Conservation (phyloP, 2,797 vertebrate species). For the Pangasius larnaudii region DNA sequence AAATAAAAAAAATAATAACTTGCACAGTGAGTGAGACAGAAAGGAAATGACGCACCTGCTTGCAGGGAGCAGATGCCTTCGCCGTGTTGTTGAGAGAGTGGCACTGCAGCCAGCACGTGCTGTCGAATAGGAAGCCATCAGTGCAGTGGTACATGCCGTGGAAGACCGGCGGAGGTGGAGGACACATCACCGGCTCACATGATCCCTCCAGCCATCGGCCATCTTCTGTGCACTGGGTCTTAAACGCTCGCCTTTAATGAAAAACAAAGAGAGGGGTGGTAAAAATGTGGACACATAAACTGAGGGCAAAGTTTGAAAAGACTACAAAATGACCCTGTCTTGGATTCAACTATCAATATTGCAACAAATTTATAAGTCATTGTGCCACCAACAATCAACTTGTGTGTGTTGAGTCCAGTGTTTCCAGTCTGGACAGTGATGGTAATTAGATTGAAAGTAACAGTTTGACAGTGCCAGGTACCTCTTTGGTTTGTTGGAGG, state of each 20-base stretch:
- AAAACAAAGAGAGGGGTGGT: slow-evolving; percentile 5
- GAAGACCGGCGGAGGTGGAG: slow-evolving; percentile 88
- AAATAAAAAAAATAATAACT: neutral
- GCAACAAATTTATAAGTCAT: neutral
- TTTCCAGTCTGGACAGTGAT: neutral
- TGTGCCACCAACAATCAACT: neutral
- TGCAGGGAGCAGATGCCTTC: slow-evolving; percentile 77
- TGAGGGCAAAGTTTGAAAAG: neutral
- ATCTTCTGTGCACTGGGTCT: slow-evolving; percentile 92
- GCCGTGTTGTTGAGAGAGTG: slow-evolving; percentile 77
- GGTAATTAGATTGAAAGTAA: neutral
- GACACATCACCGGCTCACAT: slow-evolving; percentile 92
- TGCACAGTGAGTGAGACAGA: neutral
- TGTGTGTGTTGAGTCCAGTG: no score
- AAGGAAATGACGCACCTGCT: slow-evolving; percentile 79
- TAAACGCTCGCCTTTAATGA: slow-evolving; percentile 86
- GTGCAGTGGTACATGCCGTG: slow-evolving; percentile 93
- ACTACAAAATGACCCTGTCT: neutral
- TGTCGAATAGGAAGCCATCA: slow-evolving; percentile 92
- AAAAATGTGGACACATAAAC: neutral
- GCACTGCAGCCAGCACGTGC: slow-evolving; percentile 90
- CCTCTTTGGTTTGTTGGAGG: slow-evolving; percentile 84
- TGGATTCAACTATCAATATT: neutral
- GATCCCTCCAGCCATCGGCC: slow-evolving; percentile 90
- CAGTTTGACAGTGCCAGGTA: slow-evolving; percentile 40